phyloP scores from a whole-genome alignment of 2,113 vertebrate species.

The Nannobrachium achirus region DNA sequence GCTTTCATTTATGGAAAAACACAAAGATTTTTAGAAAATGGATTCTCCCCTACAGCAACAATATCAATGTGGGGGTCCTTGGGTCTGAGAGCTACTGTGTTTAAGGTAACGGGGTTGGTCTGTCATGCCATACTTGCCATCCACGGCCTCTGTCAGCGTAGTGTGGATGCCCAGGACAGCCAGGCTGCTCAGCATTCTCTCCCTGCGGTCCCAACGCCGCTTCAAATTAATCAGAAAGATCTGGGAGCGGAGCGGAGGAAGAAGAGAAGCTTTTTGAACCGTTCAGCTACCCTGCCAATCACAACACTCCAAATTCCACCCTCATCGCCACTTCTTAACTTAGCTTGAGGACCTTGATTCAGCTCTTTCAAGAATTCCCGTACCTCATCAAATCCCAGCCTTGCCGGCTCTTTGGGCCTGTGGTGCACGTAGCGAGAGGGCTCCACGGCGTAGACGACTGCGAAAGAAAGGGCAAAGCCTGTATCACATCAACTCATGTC shows the following conservation, averaged over 20 bases:
- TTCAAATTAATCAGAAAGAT: constrained; percentile 93
- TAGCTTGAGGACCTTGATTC: background rate
- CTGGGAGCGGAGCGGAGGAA: constrained; percentile 54
- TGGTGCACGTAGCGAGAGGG: constrained; percentile 80
- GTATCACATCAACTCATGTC: background rate
- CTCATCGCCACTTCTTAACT: background rate
- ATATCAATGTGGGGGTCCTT: too few relatives aligned
- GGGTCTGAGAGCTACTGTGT: too few relatives aligned
- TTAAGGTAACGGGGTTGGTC: background rate
- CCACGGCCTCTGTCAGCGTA: constrained; percentile 87
- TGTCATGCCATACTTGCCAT: constrained; percentile 84
- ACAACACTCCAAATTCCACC: background rate
- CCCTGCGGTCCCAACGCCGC: constrained; percentile 83
- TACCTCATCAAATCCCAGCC: constrained; percentile 89
- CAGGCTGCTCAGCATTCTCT: constrained; percentile 86
- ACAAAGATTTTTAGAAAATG: too few relatives aligned
- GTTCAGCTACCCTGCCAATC: background rate
- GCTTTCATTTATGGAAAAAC: too few relatives aligned
- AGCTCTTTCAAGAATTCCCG: constrained; percentile 5
- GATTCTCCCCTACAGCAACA: too few relatives aligned
- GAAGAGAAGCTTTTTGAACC: constrained; percentile 2
- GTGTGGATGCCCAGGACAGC: constrained; percentile 83
- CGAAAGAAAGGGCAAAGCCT: constrained; percentile 50
- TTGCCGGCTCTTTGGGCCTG: constrained; percentile 78
- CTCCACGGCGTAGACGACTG: constrained; percentile 81